Conservation (phyloP, 2,888 invertebrate species). For the Drosophila cracens region DNA sequence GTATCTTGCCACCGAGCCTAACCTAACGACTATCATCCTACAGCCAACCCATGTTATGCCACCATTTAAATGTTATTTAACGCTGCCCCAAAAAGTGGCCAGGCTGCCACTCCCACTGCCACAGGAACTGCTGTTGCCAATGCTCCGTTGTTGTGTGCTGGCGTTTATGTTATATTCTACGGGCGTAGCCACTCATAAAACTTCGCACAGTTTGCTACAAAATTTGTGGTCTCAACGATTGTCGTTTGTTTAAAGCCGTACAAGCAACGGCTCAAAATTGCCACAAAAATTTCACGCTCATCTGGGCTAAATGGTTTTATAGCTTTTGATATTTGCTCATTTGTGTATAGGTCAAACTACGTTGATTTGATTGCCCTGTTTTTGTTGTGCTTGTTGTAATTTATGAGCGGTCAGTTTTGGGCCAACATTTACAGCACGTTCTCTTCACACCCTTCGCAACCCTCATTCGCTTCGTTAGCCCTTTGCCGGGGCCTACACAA, state of each 20-base stretch:
- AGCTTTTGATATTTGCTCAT: conserved; percentile 76
- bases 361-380: conserved; percentile 58
- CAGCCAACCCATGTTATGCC: conserved; percentile 21
- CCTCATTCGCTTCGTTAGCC: conserved; percentile 69
- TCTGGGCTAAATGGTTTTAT: conserved; percentile 78
- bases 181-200: conserved; percentile 62
- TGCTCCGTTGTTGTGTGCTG: conserved; percentile 12
- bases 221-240: conserved; percentile 62
- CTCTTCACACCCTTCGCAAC: conserved; percentile 12
- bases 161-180: conserved; percentile 24
- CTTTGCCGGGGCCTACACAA: conserved; percentile 40
- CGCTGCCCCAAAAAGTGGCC: conserved; percentile 59
- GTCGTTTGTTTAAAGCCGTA: conserved; percentile 59
- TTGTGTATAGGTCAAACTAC: conserved; percentile 56
- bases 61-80: conserved; percentile 78
- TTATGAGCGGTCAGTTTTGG: conserved; percentile 75
- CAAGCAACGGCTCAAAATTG: conserved; percentile 32
- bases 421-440: conserved; percentile 21
- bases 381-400: conserved; percentile 58
- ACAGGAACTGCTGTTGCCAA: conserved; percentile 8
- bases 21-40: conserved; percentile 1
- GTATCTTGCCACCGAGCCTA: conserved; percentile 42
- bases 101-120: conserved; percentile 32
- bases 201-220: conserved; percentile 68
- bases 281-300: conserved; percentile 72